These are phyloP conservation scores for Nothoprocta pentlandii DNA, from an alignment of 2,113 vertebrate species.

Conservation along the genomic window DNA sequence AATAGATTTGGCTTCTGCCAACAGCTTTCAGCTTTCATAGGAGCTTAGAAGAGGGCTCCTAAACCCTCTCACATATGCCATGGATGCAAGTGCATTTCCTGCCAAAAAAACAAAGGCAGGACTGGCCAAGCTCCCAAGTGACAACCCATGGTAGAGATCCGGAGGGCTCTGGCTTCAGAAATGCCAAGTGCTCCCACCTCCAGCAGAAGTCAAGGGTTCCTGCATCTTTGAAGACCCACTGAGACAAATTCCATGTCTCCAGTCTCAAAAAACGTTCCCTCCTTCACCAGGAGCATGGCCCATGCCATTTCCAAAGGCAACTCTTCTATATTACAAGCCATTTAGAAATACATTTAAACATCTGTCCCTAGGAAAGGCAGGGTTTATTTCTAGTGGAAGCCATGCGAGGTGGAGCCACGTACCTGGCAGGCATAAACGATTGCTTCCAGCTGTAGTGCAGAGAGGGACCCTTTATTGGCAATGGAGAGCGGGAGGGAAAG, in stretches of 20 bases:
- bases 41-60: not conserved
- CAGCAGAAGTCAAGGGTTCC: not conserved
- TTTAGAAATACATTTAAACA: not conserved
- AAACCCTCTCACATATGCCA: not conserved
- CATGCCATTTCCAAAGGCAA: not conserved
- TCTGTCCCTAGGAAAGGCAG: not conserved
- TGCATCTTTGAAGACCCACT: not conserved
- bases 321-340: not conserved
- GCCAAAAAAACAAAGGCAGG: fast-evolving
- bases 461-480: conserved; percentile 84
- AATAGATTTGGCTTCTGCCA: not conserved
- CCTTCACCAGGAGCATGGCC: not conserved
- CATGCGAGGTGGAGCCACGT: not conserved
- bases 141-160: not conserved
- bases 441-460: conserved; percentile 96
- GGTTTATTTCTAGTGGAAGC: not conserved
- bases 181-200: not conserved
- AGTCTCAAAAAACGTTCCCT: not conserved
- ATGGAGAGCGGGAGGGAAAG: conserved; percentile 84
- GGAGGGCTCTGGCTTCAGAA: not conserved
- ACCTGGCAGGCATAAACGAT: conserved; percentile 98
- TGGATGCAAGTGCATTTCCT: fast-evolving
- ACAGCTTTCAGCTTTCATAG: not conserved
- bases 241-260: not conserved
- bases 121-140: not conserved